Evolutionary conservation across 2,113 vertebrate species (phyloP).

Genomic region (Passerina amoena): DNA sequence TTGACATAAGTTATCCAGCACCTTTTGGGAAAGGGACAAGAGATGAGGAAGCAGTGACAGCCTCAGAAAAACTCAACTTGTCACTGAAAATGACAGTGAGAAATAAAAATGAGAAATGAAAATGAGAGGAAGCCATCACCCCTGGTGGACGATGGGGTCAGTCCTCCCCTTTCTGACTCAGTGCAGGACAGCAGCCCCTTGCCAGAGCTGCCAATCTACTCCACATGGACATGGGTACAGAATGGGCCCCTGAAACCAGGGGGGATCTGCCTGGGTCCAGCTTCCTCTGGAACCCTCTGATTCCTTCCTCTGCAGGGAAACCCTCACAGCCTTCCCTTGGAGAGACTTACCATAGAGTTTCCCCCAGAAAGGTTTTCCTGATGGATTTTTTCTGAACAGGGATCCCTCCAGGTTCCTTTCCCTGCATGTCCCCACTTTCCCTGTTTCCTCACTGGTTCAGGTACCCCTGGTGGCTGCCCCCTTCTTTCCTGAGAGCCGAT

Average conservation of each 20-base stretch:
- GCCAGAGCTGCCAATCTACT: neutral
- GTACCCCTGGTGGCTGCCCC: too few relatives aligned
- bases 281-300: neutral
- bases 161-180: neutral
- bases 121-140: neutral
- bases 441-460: neutral
- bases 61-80: neutral
- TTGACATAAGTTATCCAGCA: neutral
- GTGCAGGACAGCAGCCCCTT: neutral
- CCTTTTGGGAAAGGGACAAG: neutral
- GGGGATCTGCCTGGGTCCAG: neutral
- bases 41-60: neutral
- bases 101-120: neutral
- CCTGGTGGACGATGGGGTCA: neutral
- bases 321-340: neutral
- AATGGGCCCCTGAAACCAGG: neutral
- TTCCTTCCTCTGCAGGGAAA: neutral
- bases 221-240: neutral
- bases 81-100: neutral
- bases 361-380: neutral
- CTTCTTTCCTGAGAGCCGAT: neutral
- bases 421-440: accelerated
- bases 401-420: neutral
- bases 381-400: neutral
- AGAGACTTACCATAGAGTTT: neutral